Conservation (phyloP, 2,113 vertebrate genomes). For the Stigmatopora argus region DNA sequence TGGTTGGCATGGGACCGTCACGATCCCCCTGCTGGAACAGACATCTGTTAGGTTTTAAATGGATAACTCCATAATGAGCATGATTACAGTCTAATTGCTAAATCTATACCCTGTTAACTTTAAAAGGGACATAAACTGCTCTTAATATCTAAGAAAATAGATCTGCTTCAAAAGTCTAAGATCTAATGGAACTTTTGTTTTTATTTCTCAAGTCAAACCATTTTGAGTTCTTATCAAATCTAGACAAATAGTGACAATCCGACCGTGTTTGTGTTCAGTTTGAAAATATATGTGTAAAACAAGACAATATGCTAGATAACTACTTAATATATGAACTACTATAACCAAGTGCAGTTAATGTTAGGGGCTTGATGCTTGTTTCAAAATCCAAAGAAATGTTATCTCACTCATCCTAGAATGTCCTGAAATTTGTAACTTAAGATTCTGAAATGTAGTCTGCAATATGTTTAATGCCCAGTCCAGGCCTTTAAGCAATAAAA, state of each 20-base stretch:
- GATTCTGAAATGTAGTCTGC: background rate
- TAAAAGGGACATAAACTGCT: conserved; percentile 69
- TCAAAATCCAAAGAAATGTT: no score
- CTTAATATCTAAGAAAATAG: conserved; percentile 76
- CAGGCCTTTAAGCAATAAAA: background rate
- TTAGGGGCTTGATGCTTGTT: background rate
- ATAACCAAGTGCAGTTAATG: conserved; percentile 25
- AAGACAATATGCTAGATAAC: conserved; percentile 3
- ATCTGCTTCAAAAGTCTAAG: conserved; percentile 62
- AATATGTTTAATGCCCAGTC: background rate
- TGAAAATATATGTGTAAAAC: background rate
- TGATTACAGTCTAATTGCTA: conserved; percentile 76
- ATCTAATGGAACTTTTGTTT: conserved; percentile 40
- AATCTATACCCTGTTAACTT: conserved; percentile 76
- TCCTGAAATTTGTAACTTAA: no score
- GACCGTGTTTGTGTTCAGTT: background rate
- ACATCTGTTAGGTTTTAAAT: conserved; percentile 80
- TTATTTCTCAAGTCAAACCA: conserved; percentile 19
- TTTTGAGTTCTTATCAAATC: conserved; percentile 19
- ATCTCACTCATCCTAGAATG: no score
- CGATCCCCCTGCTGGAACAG: conserved; percentile 51
- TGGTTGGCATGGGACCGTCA: conserved; percentile 59
- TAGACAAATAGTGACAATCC: background rate
- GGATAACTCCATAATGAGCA: conserved; percentile 76
- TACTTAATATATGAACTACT: conserved; percentile 25